Evolutionary conservation across 1,140 invertebrate genomes (phyloP).

Genomic region (Ceratina japonica): DNA sequence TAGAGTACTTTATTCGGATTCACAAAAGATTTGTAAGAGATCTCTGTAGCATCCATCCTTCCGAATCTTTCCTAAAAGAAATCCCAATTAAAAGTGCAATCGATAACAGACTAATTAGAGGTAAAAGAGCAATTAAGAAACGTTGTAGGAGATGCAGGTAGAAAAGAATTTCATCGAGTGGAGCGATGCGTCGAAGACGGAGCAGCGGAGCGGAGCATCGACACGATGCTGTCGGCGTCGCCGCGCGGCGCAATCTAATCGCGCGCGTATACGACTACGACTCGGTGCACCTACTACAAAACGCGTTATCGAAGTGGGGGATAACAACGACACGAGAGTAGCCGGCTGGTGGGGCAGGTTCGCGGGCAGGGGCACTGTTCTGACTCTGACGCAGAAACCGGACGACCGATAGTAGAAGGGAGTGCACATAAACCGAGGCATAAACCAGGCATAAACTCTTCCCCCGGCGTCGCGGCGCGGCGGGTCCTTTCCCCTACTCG

Average conservation of each 20-base stretch:
- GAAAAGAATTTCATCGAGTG: no score
- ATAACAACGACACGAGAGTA: not conserved
- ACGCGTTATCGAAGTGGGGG: not conserved
- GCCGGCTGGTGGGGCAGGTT: no score
- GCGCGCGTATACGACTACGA: slow-evolving; percentile 28
- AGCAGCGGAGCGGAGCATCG: not conserved
- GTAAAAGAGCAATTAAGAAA: no score
- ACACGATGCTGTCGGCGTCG: slow-evolving; percentile 38
- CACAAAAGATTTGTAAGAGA: no score
- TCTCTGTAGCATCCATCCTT: no score
- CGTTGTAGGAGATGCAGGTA: no score
- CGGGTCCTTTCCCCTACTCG: no score
- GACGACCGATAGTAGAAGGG: not conserved
- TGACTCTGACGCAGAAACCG: slow-evolving; percentile 54
- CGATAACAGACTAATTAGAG: no score
- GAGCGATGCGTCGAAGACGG: not conserved
- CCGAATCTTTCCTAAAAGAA: no score
- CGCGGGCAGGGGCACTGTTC: not conserved
- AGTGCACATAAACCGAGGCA: slow-evolving; percentile 55
- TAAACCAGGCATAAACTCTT: slow-evolving; percentile 67
- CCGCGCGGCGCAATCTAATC: slow-evolving; percentile 64
- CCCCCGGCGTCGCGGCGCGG: slow-evolving; percentile 31
- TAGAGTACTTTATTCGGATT: no score
- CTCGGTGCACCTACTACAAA: slow-evolving; percentile 37
- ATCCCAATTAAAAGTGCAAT: no score